These are phyloP conservation scores for Limnephilus auricula DNA, from an alignment of 2,888 invertebrate genomes.

Conservation along the genomic window DNA sequence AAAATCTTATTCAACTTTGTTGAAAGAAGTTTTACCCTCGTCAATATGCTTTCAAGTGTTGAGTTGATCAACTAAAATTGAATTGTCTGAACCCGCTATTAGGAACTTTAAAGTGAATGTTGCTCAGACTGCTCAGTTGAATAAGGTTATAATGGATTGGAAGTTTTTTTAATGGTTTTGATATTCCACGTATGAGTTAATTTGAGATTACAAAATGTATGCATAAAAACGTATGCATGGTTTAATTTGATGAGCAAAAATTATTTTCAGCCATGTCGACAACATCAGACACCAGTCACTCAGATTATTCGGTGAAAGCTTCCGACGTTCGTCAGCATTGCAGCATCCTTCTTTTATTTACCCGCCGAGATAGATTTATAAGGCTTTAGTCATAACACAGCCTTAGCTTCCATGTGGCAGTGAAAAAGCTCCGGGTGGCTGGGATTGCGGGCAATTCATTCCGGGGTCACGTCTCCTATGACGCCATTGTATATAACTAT, in stretches of 20 bases:
- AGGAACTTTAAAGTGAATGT: too few relatives aligned
- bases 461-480: slow-evolving; percentile 14
- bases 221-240: not conserved
- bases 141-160: too few relatives aligned
- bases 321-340: not conserved
- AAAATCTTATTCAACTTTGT: too few relatives aligned
- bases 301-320: not conserved
- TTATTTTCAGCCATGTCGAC: not conserved
- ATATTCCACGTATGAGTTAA: too few relatives aligned
- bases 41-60: too few relatives aligned
- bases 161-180: too few relatives aligned
- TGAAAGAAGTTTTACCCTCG: too few relatives aligned
- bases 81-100: too few relatives aligned
- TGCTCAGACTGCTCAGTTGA: too few relatives aligned
- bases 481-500: slow-evolving; percentile 31
- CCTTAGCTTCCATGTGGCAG: not conserved
- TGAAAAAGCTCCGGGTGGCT: not conserved
- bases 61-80: too few relatives aligned
- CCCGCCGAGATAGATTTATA: not conserved
- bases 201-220: too few relatives aligned
- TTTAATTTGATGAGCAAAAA: not conserved
- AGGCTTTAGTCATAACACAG: not conserved
- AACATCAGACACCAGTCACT: not conserved
- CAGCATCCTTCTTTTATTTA: not conserved
- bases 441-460: slow-evolving; percentile 27